Conservation (phyloP, 1,140 invertebrate species). For the Drosophila cardini region DNA sequence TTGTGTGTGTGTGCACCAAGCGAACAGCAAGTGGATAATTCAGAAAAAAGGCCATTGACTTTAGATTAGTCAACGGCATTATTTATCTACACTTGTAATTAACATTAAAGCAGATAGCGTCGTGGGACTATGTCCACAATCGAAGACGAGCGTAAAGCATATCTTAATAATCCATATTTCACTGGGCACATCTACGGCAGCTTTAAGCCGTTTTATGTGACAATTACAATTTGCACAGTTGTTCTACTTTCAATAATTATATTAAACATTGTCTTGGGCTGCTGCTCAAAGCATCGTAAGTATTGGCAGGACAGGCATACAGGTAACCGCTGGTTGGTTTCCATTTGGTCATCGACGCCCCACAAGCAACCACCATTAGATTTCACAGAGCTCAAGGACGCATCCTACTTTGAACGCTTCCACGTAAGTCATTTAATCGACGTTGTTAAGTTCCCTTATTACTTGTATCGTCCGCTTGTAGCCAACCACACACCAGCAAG, state of each 20-base stretch:
- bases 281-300: constrained; percentile 90
- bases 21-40: constrained; percentile 31
- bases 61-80: constrained; percentile 32
- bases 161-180: constrained; percentile 88
- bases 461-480: constrained; percentile 30
- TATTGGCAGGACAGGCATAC: constrained; percentile 94
- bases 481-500: constrained; percentile 75
- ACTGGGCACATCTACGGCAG: constrained; percentile 87
- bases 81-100: constrained; percentile 44
- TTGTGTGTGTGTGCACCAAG: constrained; percentile 29
- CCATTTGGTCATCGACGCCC: constrained; percentile 92
- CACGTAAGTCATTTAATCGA: constrained; percentile 50
- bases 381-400: constrained; percentile 89
- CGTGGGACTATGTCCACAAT: constrained; percentile 87
- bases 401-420: constrained; percentile 80
- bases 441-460: neutral
- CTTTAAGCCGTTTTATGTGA: constrained; percentile 91
- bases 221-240: constrained; percentile 90
- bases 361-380: constrained; percentile 93
- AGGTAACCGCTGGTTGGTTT: constrained; percentile 92
- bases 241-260: constrained; percentile 89
- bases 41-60: constrained; percentile 36
- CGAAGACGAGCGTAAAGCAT: constrained; percentile 87
- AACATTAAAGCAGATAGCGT: neutral
- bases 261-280: constrained; percentile 91